Evolutionary conservation across 2,797 vertebrate genomes (phyloP).

Genomic region (Smutsia temminckii): DNA sequence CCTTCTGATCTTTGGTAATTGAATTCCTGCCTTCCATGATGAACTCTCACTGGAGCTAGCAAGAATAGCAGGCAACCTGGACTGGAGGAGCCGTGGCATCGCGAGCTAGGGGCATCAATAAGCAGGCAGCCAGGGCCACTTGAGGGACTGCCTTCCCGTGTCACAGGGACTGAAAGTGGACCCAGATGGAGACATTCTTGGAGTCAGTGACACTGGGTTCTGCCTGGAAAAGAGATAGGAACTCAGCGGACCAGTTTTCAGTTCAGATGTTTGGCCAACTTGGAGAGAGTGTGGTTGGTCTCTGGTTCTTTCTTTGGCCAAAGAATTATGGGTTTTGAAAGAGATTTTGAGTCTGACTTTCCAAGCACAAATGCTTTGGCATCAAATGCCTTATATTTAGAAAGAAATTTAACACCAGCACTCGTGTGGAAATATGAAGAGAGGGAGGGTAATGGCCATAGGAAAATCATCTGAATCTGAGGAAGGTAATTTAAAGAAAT

Average conservation of each 20-base stretch:
- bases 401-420: neutral
- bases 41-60: neutral
- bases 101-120: fast-evolving
- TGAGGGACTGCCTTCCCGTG: neutral
- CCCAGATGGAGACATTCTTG: too few relatives aligned
- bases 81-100: neutral
- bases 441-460: neutral
- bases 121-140: neutral
- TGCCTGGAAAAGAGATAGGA: neutral
- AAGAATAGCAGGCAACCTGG: neutral
- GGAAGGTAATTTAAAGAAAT: neutral
- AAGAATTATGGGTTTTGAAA: neutral
- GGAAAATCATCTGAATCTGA: neutral
- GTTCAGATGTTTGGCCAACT: neutral
- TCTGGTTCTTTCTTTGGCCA: neutral
- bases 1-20: neutral
- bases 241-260: too few relatives aligned
- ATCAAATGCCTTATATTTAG: neutral
- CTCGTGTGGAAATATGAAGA: neutral
- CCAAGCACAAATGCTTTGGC: too few relatives aligned
- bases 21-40: neutral
- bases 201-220: neutral
- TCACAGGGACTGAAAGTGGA: neutral
- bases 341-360: neutral
- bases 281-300: neutral